Base-by-base conservation (phyloP, 2,113 vertebrate species). In the Sebastes fasciatus region DNA sequence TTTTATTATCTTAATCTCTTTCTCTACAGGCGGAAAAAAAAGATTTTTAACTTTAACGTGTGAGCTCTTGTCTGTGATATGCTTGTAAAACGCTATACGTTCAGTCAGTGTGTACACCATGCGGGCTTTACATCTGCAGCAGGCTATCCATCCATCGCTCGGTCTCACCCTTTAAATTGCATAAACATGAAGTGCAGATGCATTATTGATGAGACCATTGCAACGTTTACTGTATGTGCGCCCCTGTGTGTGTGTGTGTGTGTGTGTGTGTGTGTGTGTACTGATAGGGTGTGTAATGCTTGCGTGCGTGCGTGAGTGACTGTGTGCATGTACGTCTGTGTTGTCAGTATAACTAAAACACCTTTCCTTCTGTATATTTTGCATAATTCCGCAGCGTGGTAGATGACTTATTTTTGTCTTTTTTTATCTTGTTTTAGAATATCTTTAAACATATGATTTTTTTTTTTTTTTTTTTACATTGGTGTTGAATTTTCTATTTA, bases 201-300 rank as follows among this genome's bases (percentile, higher is more conserved):
- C 97, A 97, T 97, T 96, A 98, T 97, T 96, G 95, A 97, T 97
- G 88, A 96, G 95, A 90, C 67, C 82, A 43, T 62, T 65, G 88
- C 91, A 67, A 87, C 89, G 92, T 91, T 88, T 82, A 88, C 86
- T 92, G 82, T 55, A 85, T 78, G 86, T 72, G 76, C 21, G 51
- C 51, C 66, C 42, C 21, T 34, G 34, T 26, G 26, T 34, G 34
- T 34, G 34, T 26, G 26, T 34, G 34, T 34, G 34, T 34, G 34
- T 34, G 34, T 34, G 34, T 34, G 26, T 34, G 34, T 72, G 74
- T 78, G 82, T 66, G 77, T 79, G 79, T 48, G 86, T 71, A 13
- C 55, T n/a, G 64, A 73, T 73, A 62, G 57, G 68, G 55, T 23
- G 80, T 79, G 14, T 55, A 60, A 58, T 76, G 81, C 48, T 8